Evolutionary conservation across 2,888 invertebrate genomes (phyloP).

Genomic region (Cheiracanthium punctorium): DNA sequence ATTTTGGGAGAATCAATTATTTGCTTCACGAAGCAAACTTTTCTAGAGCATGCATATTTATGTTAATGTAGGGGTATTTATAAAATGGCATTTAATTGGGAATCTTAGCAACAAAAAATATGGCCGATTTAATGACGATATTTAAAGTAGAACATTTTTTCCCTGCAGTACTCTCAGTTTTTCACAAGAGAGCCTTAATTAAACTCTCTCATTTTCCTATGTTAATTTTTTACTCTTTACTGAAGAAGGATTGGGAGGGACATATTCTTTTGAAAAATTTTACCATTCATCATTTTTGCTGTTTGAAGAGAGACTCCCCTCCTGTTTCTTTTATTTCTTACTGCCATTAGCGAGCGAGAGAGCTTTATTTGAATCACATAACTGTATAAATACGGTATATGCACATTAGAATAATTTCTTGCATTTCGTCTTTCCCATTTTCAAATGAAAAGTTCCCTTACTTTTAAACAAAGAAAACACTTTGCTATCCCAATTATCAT

Average conservation of each 20-base stretch:
- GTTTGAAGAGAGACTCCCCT: not conserved
- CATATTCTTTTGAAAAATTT: not conserved
- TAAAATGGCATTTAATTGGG: conserved; percentile 24
- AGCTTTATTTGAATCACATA: conserved; percentile 4
- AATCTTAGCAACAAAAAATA: not conserved
- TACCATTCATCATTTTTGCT: conserved; percentile 15
- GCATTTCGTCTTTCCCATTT: not conserved
- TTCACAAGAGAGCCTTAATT: conserved; percentile 26
- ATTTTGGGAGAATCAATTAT: not conserved
- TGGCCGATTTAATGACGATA: conserved; percentile 13
- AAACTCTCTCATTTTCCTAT: not conserved
- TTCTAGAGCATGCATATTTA: not conserved
- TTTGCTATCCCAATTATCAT: conserved; percentile 23
- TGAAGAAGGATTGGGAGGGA: not conserved
- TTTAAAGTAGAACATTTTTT: conserved; percentile 16
- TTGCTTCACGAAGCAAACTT: not conserved
- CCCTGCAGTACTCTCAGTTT: not conserved
- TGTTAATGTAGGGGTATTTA: not conserved
- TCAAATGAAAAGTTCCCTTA: not conserved
- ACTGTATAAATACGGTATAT: not conserved
- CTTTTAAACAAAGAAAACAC: not conserved
- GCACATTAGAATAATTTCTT: conserved; percentile 7
- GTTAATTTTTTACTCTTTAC: not conserved
- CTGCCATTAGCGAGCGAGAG: not conserved
- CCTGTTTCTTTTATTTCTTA: not conserved